Evolutionary conservation across 2,888 invertebrate species (phyloP), one percentile per base, ranked within the genome.

Genomic region (Mesochorus sp.): DNA sequence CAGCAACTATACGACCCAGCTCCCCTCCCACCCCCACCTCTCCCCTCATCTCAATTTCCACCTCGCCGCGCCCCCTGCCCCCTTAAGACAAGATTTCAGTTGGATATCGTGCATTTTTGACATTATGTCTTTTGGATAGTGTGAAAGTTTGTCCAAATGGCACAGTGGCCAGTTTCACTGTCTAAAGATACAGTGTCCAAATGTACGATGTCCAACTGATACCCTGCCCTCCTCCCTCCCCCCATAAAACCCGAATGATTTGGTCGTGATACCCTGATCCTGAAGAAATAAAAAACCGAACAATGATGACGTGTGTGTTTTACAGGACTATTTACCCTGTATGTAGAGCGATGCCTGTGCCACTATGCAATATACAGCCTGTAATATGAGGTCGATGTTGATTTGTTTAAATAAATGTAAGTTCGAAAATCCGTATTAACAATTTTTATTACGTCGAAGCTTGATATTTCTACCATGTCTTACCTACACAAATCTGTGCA

Each of bases 321-420:
- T 86, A 85, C 86, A 88, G 86, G 84, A 87, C 79, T 86, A 86
- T 87, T 87, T 85, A 87, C 85, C 88, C 87, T 89, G 86, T 87
- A 85, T 84, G 84, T 88, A 90, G 87, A 87, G 85, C 85, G 87
- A 88, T 87, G 86, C 86, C 86, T 87, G 88, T 89, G 85, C 87
- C 88, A 88, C 87, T 85, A 86, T 86, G 89, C 88, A 87, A 88
- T 88, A 87, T 88, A 89, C 88, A 90, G 90, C 88, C 89, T 88
- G 87, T 90, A 91, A 89, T 89, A 90, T 89, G 90, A 90, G 91
- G 88, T 91, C 89, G 90, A 90, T 91, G 90, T 90, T 90, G 89
- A 91, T 91, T 91, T 91, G 91, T 91, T 91, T 91, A 90, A 91
- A 91, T 91, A 91, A 91, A 91, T 91, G 89, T 91, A 91, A 91